Evolutionary conservation across 2,113 vertebrate species (phyloP), one percentile per base, ranked within the genome.

Genomic region (Peromyscus polionotus): DNA sequence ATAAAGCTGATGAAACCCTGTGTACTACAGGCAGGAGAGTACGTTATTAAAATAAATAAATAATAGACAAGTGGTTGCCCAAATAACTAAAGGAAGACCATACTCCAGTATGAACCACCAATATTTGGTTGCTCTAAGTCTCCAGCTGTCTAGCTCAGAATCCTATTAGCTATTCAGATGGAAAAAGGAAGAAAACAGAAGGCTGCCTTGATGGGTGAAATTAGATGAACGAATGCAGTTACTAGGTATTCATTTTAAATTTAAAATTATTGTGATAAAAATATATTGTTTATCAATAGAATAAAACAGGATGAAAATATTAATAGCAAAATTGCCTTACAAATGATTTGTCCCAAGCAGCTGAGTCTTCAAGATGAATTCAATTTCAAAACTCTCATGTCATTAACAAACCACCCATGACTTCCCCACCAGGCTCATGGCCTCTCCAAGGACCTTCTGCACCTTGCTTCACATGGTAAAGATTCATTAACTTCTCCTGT

Each of bases 351-450:
- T 97, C 95, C 97, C 93, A 97, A 98, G 96, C 96, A 98, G 95
- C 98, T 97, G 91, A 97, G 88, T 98, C 97, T 97, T 98, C 98
- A 98, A 98, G 98, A 97, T 96, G 98, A 99, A 98, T 98, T 98
- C 97, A 97, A 39, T 98, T 98, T 98, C 94, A 95, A 97, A 97
- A 84, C 93, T 94, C 95, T 90, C 61, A 95, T 98, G 98, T 97
- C 98, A 98, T 98, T 98, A 98, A 98, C 98, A 98, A 98, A 98
- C 97, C 84, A 72, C 94, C 98, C 90, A 16, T 92, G 95, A 80
- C 97, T 98, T 98, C 97, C 98, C 98, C 96, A 97, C 95, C 57
- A 92, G 93, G 96, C 97, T 98, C 98, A 98, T 97, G 97, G 97
- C 97, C 98, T 98, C 95, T 91, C 97, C 94, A 98, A 45, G 92